These are phyloP conservation scores for Silurus aristotelis DNA, from an alignment of 2,797 vertebrate species.

Conservation along the genomic window DNA sequence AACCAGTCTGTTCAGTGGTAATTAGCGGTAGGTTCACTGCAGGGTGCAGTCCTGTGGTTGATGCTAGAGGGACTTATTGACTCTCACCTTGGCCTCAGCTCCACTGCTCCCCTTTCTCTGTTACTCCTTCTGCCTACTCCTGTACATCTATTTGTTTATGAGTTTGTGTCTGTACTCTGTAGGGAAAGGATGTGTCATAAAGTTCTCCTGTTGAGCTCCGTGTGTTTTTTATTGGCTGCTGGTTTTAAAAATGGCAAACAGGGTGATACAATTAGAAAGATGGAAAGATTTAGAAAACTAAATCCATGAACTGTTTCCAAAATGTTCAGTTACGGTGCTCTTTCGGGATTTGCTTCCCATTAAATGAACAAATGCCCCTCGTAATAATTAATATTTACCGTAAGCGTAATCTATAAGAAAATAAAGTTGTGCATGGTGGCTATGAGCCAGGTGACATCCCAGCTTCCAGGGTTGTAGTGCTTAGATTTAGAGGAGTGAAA, in stretches of 20 bases:
- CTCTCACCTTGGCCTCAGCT: slow-evolving; percentile 66
- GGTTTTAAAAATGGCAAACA: slow-evolving; percentile 53
- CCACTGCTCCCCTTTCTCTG: slow-evolving; percentile 58
- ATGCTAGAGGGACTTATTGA: slow-evolving; percentile 75
- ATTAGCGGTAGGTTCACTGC: slow-evolving; percentile 73
- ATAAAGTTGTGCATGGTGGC: slow-evolving; percentile 24
- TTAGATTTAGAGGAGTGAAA: slow-evolving; percentile 60
- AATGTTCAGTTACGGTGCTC: background rate
- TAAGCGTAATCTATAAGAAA: slow-evolving; percentile 39
- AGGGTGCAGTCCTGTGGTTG: slow-evolving; percentile 72
- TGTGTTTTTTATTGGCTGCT: slow-evolving; percentile 43
- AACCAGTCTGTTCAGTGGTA: slow-evolving; percentile 75
- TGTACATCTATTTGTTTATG: slow-evolving; percentile 65
- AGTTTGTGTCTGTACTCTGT: slow-evolving; percentile 67
- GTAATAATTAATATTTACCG: background rate
- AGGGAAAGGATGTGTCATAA: slow-evolving; percentile 62
- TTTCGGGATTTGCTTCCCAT: background rate
- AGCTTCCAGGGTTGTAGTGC: background rate
- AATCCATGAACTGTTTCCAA: background rate
- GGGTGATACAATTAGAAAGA: background rate
- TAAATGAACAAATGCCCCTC: background rate
- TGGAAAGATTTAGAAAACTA: background rate
- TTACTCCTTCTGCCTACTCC: slow-evolving; percentile 64
- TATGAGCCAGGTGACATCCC: slow-evolving; percentile 44
- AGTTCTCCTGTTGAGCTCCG: slow-evolving; percentile 60